These are phyloP conservation scores for Vanacampus margaritifer DNA, from an alignment of 2,113 vertebrate species.

Conservation along the genomic window DNA sequence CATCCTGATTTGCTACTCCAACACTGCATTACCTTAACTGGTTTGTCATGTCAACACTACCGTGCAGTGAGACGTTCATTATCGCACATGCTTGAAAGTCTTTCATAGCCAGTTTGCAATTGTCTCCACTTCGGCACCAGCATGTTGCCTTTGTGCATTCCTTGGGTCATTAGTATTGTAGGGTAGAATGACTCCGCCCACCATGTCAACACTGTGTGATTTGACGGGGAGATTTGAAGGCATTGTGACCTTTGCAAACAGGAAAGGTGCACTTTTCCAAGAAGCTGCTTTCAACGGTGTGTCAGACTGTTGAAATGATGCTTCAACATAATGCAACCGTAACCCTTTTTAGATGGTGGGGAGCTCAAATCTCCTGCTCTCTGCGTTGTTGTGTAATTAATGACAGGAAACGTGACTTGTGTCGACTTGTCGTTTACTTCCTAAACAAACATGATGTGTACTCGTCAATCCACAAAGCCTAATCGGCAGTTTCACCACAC, in stretches of 20 bases:
- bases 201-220: slow-evolving; percentile 23
- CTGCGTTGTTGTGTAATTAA: too few species aligned
- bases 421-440: too few species aligned
- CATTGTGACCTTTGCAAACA: slow-evolving; percentile 1
- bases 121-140: background rate
- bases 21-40: background rate
- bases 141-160: background rate
- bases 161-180: slow-evolving; percentile 8
- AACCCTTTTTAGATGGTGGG: too few species aligned
- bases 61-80: background rate
- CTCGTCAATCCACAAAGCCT: too few species aligned
- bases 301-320: background rate
- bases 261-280: background rate
- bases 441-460: too few species aligned
- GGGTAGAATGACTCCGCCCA: slow-evolving; percentile 9
- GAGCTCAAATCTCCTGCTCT: too few species aligned
- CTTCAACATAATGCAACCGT: background rate
- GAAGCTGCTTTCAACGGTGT: background rate
- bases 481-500: too few species aligned
- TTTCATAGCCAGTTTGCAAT: background rate
- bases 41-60: background rate
- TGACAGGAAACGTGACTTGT: too few species aligned
- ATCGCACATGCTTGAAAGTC: background rate
- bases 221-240: background rate
- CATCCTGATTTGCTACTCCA: background rate